A percentile compares a stretch with the other conserved stretches of the same genome.
Conservation (phyloP, 2,113 vertebrate genomes). For the Echinops telfairi region DNA sequence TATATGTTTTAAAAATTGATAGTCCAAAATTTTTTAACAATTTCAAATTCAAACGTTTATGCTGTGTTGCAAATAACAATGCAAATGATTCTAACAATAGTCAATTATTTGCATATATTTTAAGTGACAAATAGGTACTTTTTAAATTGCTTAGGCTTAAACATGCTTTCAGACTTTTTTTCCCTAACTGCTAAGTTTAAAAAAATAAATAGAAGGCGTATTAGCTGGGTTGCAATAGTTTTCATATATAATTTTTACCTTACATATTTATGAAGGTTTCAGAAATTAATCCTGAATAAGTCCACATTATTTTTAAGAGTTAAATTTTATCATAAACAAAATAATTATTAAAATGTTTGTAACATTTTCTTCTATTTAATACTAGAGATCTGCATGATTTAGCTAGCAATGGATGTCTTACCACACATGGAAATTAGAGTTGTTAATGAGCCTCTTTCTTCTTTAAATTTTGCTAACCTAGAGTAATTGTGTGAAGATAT, state of each 20-base stretch:
- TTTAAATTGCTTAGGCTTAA: background rate
- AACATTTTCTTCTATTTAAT: background rate
- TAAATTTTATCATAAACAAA: slow-evolving; percentile 42
- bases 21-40: slow-evolving; percentile 29
- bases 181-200: background rate
- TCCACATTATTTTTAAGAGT: slow-evolving; percentile 43
- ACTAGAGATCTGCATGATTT: background rate
- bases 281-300: background rate
- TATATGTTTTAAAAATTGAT: slow-evolving; percentile 37
- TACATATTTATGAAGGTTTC: slow-evolving; percentile 6
- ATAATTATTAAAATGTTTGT: slow-evolving; percentile 39
- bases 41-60: slow-evolving; percentile 5
- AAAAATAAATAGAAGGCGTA: background rate
- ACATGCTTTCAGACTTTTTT: slow-evolving; percentile 13
- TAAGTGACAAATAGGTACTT: slow-evolving; percentile 2
- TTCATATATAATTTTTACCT: slow-evolving; percentile 25
- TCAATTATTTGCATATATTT: background rate
- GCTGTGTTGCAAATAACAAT: slow-evolving; percentile 3
- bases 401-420: background rate
- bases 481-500: slow-evolving; percentile 40
- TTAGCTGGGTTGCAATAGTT: background rate
- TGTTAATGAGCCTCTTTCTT: slow-evolving; percentile 43
- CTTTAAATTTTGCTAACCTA: background rate
- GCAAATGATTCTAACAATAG: slow-evolving; percentile 46
- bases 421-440: background rate